Base-by-base conservation (phyloP, 2,888 invertebrate species). In the Dicranocentrus wangi region DNA sequence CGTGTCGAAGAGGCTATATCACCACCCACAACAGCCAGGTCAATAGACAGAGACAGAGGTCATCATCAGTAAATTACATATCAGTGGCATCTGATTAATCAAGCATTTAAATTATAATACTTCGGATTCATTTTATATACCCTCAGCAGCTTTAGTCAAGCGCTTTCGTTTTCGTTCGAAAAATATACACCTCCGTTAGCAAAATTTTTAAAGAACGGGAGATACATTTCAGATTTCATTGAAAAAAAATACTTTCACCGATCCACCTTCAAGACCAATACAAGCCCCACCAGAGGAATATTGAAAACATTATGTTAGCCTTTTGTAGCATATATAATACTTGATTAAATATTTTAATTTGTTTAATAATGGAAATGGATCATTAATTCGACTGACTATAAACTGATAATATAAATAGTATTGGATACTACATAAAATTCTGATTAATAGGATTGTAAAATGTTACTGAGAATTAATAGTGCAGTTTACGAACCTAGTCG, bases 1-100 rank as follows among this genome's bases (percentile, higher is more conserved):
- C 76, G 60, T 68, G 76, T 76, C 76, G 68, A 76, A 76, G 21
- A 76, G 76, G 68, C 76, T 76, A 76, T 76, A 58, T 58, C 60
- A 55, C 32, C 27, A 73, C 63, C 25, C 61, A 65, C 43, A 25
- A 43, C 65, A 65, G 39, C 42, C 21, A 65, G 65, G 42, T 43
- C 51, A 42, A 55, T 10, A 75, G 66, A 75, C 76, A 60, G 60
- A 68, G 28, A 58, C 27, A 73, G 15, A 63, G 61, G 63, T 25
- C 43, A 75, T 55, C 51, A 47, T 43, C 17, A 27, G 10, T 60
- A 43, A 28, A 43, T 72, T 32, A 25, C 25, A 43, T 17, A 55
- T 51, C 55, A 58, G 70, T 71, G 0, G 71, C 60, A 32, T 32
- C 53, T 17, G 68, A 69, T 68, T 69, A 53, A 71, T 70, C 7